Conservation (phyloP, 2,888 invertebrate genomes). For the Peribatodes rhomboidaria region DNA sequence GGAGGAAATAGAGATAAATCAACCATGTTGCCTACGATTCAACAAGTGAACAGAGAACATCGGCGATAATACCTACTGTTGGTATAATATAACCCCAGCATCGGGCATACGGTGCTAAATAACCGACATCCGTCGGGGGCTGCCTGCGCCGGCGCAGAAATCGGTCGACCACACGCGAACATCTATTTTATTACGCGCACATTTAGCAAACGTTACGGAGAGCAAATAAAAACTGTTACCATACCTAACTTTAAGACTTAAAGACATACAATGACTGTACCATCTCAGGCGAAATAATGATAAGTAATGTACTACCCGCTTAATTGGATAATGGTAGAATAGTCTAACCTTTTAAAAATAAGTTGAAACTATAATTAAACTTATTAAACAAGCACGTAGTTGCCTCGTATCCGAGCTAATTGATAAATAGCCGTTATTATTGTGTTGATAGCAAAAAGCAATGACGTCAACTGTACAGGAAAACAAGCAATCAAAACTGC, state of each 20-base stretch:
- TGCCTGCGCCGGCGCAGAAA: slow-evolving; percentile 49
- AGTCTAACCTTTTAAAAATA: not conserved
- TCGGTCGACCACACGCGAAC: slow-evolving; percentile 65
- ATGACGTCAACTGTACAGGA: slow-evolving; percentile 39
- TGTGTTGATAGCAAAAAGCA: slow-evolving; percentile 20
- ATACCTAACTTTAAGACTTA: not conserved
- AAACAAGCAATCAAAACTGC: slow-evolving; percentile 34
- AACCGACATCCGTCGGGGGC: slow-evolving; percentile 68
- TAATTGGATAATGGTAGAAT: not conserved
- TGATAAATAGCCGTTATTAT: slow-evolving; percentile 35
- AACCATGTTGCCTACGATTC: slow-evolving; percentile 3
- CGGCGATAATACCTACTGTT: not conserved
- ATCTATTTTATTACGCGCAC: slow-evolving; percentile 55
- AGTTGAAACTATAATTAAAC: not conserved
- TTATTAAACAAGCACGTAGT: slow-evolving; percentile 6
- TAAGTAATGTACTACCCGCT: too few relatives aligned
- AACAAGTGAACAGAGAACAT: slow-evolving; percentile 4
- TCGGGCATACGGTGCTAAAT: slow-evolving; percentile 64
- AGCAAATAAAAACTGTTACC: slow-evolving; percentile 33
- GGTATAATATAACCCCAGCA: slow-evolving; percentile 46
- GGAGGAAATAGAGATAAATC: not conserved
- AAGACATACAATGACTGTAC: too few relatives aligned
- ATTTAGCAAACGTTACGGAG: slow-evolving; percentile 45
- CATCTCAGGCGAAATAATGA: too few relatives aligned
- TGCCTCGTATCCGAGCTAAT: slow-evolving; percentile 4